Conservation (phyloP, 92 coral and sea anemone genomes). For the Phenganax subtilis region DNA sequence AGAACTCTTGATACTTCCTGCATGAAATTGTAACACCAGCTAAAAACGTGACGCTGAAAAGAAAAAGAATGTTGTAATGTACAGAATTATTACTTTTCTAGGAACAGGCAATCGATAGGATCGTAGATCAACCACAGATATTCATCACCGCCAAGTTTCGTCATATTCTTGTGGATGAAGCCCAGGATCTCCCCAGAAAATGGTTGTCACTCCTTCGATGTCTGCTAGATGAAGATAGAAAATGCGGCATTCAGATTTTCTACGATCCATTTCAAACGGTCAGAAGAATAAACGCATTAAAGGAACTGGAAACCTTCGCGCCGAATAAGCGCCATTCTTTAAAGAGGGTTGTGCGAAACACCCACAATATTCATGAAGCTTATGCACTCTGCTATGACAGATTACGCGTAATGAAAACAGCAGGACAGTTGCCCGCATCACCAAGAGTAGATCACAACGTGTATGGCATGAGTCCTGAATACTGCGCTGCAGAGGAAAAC, state of each 20-base stretch:
- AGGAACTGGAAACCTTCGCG: no score
- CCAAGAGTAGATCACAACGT: conserved; percentile 16
- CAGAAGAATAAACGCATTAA: not conserved
- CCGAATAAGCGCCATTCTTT: not conserved
- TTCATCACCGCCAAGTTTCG: not conserved
- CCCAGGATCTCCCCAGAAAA: conserved; percentile 39
- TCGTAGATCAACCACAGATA: not conserved
- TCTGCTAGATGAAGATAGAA: not conserved
- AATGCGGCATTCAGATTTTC: conserved; percentile 13
- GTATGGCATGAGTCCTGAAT: conserved; percentile 17
- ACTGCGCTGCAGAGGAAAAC: not conserved
- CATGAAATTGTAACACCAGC: no score
- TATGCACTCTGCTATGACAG: not conserved
- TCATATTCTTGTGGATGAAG: conserved; percentile 50
- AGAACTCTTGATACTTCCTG: no score
- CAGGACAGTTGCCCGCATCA: not conserved
- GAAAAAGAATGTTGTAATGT: no score
- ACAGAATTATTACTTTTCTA: not conserved
- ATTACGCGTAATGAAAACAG: not conserved
- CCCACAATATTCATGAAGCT: conserved; percentile 2
- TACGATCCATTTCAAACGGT: conserved; percentile 28
- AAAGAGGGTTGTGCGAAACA: conserved; percentile 9
- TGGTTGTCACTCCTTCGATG: conserved; percentile 29
- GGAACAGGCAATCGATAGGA: not conserved
- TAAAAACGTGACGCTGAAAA: no score